Base-by-base conservation (phyloP, 2,888 invertebrate species). In the Galerucella pusilla region DNA sequence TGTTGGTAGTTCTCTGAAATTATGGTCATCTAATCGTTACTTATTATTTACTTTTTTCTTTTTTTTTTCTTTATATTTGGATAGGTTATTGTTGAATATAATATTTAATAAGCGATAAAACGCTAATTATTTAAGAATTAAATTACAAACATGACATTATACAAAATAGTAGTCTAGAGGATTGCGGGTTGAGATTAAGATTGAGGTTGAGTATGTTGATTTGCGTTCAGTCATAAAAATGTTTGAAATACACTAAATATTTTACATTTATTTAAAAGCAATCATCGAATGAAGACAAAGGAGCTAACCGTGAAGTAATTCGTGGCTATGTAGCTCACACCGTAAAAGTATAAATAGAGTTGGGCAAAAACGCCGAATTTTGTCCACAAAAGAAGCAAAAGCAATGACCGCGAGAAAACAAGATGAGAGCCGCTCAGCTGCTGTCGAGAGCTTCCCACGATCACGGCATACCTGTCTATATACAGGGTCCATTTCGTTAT, bases 361-460 rank as follows among this genome's bases (percentile, higher is more conserved):
- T 75, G 61, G 73, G 79, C 73, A 82, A 85, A 85, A 85, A 84
- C 83, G 83, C 84, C 82, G 83, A 86, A 86, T 87, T 87, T 86
- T 83, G 84, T 85, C 84, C 83, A 83, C 83, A 86, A 86, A 85
- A 85, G 82, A 85, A 83, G 80, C 73, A 85, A 86, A 86, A 86
- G 86, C 81, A 84, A 82, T 85, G 85, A 86, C 86, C 86, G 86
- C 86, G 86, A 85, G 85, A 86, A 84, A 75, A 82, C 81, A 85
- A 86, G 86, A 87, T 87, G 87, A 87, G 85, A 84, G 77, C 70
- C 76, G 81, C 82, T 85, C 85, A 84, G 85, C 85, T 86, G 86
- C 85, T 85, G 85, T 85, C 83, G 84, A 84, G 80, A 83, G 84
- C 86, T 87, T 87, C 87, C 87, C 87, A 87, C 87, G 87, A 87